Conservation (phyloP, 2,113 vertebrate species). For the Nothocercus julius region DNA sequence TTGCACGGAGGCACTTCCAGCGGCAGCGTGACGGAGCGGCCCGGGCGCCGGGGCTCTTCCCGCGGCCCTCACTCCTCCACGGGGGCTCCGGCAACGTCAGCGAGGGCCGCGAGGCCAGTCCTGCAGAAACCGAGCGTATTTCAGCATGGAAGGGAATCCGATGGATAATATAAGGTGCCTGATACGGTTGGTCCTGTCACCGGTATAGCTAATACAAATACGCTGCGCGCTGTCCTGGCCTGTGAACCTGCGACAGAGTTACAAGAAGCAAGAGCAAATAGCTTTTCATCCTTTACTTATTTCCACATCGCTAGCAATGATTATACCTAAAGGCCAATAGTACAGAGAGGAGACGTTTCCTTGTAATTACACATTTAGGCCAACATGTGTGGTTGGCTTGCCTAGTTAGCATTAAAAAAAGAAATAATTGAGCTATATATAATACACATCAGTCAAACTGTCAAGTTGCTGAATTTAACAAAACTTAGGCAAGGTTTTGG, state of each 20-base stretch:
- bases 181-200: slow-evolving; percentile 39
- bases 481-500: slow-evolving; percentile 75
- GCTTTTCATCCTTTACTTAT: slow-evolving; percentile 68
- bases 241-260: slow-evolving; percentile 55
- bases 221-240: slow-evolving; percentile 40
- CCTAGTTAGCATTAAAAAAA: slow-evolving; percentile 85
- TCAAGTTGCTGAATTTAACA: slow-evolving; percentile 78
- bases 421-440: slow-evolving; percentile 83
- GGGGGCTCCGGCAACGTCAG: background rate
- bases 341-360: slow-evolving; percentile 74
- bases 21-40: background rate
- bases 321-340: slow-evolving; percentile 74
- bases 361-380: slow-evolving; percentile 78
- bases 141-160: slow-evolving; percentile 25
- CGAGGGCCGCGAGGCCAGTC: slow-evolving; percentile 23
- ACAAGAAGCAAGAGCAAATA: slow-evolving; percentile 64
- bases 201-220: background rate
- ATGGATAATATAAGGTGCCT: slow-evolving; percentile 25
- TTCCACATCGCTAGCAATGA: slow-evolving; percentile 74
- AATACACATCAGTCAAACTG: slow-evolving; percentile 83
- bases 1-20: background rate
- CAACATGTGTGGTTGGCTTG: slow-evolving; percentile 77
- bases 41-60: background rate
- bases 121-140: slow-evolving; percentile 28
- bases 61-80: background rate